Conservation (phyloP, 2,113 vertebrate genomes). For the Hepsetus odoe region DNA sequence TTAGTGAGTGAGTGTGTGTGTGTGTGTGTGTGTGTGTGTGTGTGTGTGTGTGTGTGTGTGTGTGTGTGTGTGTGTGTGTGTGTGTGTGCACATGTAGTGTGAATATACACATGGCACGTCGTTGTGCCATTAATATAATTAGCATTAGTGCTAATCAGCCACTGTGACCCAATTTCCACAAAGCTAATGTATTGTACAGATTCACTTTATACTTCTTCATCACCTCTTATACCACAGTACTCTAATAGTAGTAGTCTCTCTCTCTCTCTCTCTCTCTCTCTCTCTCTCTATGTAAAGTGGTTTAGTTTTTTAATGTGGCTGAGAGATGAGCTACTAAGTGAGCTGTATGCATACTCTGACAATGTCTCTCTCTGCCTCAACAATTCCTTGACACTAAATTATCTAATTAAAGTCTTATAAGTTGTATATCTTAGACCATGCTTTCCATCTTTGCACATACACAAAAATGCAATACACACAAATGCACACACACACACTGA, state of each 20-base stretch:
- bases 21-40: not conserved
- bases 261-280: not conserved
- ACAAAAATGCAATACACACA: not conserved
- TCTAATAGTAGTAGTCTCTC: too few species aligned
- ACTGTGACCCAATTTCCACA: conserved; percentile 43
- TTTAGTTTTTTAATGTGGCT: conserved; percentile 28
- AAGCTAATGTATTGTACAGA: conserved; percentile 17
- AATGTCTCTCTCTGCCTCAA: conserved; percentile 50
- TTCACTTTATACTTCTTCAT: not conserved
- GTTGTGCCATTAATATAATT: conserved; percentile 50
- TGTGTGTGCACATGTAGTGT: too few species aligned
- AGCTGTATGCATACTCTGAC: conserved; percentile 51
- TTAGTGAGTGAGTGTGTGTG: not conserved
- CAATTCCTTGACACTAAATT: conserved; percentile 57
- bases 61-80: too few species aligned
- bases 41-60: conserved; percentile 6
- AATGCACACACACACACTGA: conserved; percentile 14
- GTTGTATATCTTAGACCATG: conserved; percentile 46
- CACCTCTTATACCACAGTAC: not conserved
- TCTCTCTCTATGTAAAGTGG: conserved; percentile 14
- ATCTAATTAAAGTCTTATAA: conserved; percentile 60
- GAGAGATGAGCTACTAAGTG: conserved; percentile 44
- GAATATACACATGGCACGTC: not conserved
- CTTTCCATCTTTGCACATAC: conserved; percentile 25
- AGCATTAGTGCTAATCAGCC: conserved; percentile 36